Evolutionary conservation across 2,797 vertebrate genomes (phyloP).

Genomic region (Periophthalmus magnuspinnatus): DNA sequence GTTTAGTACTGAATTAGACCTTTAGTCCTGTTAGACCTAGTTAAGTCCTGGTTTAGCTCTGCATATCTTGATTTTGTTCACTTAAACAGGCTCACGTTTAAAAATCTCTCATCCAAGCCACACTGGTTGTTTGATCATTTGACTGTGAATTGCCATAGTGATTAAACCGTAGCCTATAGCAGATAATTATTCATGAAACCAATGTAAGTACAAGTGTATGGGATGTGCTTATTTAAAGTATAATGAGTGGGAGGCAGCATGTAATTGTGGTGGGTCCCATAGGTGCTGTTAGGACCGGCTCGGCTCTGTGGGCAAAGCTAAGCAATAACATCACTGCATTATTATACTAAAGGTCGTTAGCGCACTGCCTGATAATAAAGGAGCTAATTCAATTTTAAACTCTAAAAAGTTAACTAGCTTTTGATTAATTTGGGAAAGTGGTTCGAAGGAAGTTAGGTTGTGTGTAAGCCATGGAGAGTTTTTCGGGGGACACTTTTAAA

Average conservation of each 20-base stretch:
- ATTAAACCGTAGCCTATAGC: constrained; percentile 26
- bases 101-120: not conserved
- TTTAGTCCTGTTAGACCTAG: not conserved
- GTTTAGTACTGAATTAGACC: no score
- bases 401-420: constrained; percentile 40
- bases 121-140: constrained; percentile 11
- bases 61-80: no score
- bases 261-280: constrained; percentile 53
- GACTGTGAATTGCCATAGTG: constrained; percentile 33
- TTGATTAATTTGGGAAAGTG: constrained; percentile 27
- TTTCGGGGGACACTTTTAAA: not conserved
- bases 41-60: not conserved
- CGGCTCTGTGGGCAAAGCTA: constrained; percentile 25
- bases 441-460: not conserved
- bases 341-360: constrained; percentile 35
- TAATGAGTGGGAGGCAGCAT: constrained; percentile 53
- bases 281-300: constrained; percentile 43
- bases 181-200: constrained; percentile 41
- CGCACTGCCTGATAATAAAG: constrained; percentile 41
- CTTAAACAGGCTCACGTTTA: no score
- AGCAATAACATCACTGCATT: constrained; percentile 27
- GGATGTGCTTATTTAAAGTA: constrained; percentile 50
- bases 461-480: not conserved
- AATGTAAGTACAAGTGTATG: constrained; percentile 37
- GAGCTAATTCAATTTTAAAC: constrained; percentile 34